Conservation (phyloP, 2,888 invertebrate genomes). For the Diadegma fenestrale region DNA sequence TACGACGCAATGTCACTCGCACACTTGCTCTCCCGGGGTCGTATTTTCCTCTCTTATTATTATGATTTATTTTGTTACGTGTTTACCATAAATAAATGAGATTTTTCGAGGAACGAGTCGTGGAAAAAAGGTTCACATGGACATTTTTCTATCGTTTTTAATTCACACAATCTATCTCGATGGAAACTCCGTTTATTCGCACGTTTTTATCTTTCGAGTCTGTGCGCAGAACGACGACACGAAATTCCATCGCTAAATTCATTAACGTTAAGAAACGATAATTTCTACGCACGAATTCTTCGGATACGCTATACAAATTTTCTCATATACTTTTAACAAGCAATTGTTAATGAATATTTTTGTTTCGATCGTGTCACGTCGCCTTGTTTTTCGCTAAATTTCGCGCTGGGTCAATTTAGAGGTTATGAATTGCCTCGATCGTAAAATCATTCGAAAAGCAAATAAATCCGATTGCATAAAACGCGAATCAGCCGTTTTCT, state of each 20-base stretch:
- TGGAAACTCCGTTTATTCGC: neutral
- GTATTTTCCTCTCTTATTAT: constrained; percentile 4
- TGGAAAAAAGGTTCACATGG: constrained; percentile 3
- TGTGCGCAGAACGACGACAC: constrained; percentile 18
- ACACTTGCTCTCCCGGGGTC: constrained; percentile 7
- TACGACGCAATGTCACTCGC: constrained; percentile 62
- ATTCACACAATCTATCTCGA: constrained; percentile 19
- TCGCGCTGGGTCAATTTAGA: neutral
- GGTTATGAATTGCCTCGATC: neutral
- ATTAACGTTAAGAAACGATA: constrained; percentile 3
- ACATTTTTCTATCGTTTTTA: constrained; percentile 36
- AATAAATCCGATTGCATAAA: neutral
- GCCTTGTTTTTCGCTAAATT: neutral
- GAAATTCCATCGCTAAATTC: constrained; percentile 27
- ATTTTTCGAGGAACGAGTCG: neutral
- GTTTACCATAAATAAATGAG: constrained; percentile 3
- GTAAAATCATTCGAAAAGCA: neutral
- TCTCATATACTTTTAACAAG: constrained; percentile 33
- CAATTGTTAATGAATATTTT: constrained; percentile 27
- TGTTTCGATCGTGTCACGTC: neutral
- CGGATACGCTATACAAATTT: constrained; percentile 61
- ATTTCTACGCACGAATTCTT: constrained; percentile 42
- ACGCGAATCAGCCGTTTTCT: neutral
- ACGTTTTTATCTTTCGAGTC: neutral
- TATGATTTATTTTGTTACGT: constrained; percentile 2